Base-by-base conservation (phyloP, 2,797 vertebrate species). In the Melanotaenia trifasciata region DNA sequence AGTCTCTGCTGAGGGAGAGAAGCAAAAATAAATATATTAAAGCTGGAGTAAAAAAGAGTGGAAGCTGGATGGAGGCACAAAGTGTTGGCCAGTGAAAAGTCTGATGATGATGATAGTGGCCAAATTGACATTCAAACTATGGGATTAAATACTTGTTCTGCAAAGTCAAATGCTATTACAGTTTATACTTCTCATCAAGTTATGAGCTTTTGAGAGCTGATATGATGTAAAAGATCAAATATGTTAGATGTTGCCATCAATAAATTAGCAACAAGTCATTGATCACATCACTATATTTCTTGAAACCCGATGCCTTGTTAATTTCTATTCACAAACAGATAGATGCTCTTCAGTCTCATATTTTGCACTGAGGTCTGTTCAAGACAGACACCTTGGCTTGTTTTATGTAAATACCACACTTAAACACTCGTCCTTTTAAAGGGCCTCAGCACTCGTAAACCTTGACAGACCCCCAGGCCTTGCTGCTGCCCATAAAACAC, bases 321-420 rank as follows among this genome's bases (percentile, higher is more conserved):
- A 50, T 67, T 70, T 57, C 20, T 1, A 65, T 62, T 24, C 38
- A 45, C 35, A 67, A 33, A 56, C 22, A 51, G 33, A 24, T 47
- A 50, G 5, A 22, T 64, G 4, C 62, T 58, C 13, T 62, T 67
- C n/a, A 50, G 35, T 28, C 53, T 76, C 7, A 68, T 45, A 58
- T 80, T 61, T 47, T 51, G 16, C 45, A 10, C 26, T 36, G 68
- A 76, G 47, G 38, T 68, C 71, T 12, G 38, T 72, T 69, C n/a
- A 57, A 69, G 59, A 74, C 72, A 13, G 75, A 88, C 80, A 82
- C 80, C 72, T 63, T 32, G 26, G 51, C 38, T 64, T 35, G 67
- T 78, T 89, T 91, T 90, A 88, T 91, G 86, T 91, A 90, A 92
- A 91, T 89, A 77, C 78, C 76, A 61, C 81, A 83, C 86, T 90